Evolutionary conservation across 2,113 vertebrate species (phyloP), one percentile per base, ranked within the genome.

Genomic region (Scophthalmus maximus): DNA sequence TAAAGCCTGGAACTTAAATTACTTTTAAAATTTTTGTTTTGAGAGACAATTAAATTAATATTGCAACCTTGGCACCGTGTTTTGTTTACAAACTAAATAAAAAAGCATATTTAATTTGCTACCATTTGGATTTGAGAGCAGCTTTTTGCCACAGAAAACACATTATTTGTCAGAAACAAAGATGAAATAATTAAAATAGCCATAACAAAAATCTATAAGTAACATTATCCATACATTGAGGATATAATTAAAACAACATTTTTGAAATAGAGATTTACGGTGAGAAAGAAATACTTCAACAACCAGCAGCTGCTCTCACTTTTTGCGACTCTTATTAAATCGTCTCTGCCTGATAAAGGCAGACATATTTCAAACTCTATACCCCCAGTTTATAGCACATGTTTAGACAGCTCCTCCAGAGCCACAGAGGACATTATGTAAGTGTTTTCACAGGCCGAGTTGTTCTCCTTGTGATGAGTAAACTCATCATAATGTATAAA

Each of bases 361-460:
- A 46, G 38, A 44, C 42, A 34, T 68, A 46, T 56, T 75, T 61
- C 22, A 55, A 53, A 67, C 30, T 18, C 5, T 17, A 27, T 5
- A 3, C 11, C 27, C 38, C 9, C 42, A 46, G n/a, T 51, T 63
- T 68, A 42, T 6, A 29, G 14, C 27, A 20, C 40, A 38, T 17
- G 58, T 57, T 65, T n/a, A 8, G 11, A 64, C 30, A 42, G 25
- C 42, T 52, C 44, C 9, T 52, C 34, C 51, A 20, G 50, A 25
- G 27, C 29, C 58, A 60, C 8, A 44, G 20, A 55, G 62, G 25
- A 32, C 22, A 26, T 52, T 10, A 32, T 25, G 40, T 25, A 76
- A 36, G 57, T 36, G 50, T 66, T 69, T 40, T 42, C 30, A 57
- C 61, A 60, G 22, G 26, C 50, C 30, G 40, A 38, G 42, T 30